Evolutionary conservation across 2,888 invertebrate species (phyloP).

Genomic region (Aromia moschata): DNA sequence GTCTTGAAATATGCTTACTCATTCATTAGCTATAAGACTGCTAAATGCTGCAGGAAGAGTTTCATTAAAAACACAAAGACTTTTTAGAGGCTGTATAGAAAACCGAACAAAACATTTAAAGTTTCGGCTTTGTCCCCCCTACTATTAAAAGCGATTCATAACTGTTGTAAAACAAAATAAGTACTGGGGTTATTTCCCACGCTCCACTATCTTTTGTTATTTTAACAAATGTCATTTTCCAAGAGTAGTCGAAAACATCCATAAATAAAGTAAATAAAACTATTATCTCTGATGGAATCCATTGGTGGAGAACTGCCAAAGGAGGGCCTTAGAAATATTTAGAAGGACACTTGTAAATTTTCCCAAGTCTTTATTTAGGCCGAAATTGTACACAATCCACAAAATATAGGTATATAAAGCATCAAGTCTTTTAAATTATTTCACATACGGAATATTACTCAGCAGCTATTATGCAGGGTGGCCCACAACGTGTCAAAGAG

Average conservation of each 20-base stretch:
- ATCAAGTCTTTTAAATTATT: no score
- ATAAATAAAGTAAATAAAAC: conserved; percentile 63
- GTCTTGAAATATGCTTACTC: conserved; percentile 7
- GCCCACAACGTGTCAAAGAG: no score
- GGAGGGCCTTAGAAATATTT: conserved; percentile 20
- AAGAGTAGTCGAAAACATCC: conserved; percentile 60
- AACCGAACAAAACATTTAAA: conserved; percentile 20
- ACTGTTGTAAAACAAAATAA: conserved; percentile 23
- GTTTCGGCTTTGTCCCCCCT: conserved; percentile 16
- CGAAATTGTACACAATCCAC: no score
- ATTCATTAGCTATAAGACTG: not conserved
- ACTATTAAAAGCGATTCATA: conserved; percentile 11
- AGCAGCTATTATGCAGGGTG: no score
- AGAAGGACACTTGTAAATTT: conserved; percentile 19
- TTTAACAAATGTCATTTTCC: conserved; percentile 63
- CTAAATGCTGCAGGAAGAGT: not conserved
- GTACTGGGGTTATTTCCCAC: conserved; percentile 30
- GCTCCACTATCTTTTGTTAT: conserved; percentile 52
- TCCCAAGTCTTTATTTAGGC: not conserved
- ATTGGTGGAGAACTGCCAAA: conserved; percentile 33
- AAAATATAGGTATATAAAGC: no score
- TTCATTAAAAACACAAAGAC: conserved; percentile 11
- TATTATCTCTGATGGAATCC: conserved; percentile 35
- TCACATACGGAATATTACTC: no score
- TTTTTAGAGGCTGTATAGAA: conserved; percentile 1